Evolutionary conservation across 2,113 vertebrate species (phyloP).

Genomic region (Perccottus glenii): DNA sequence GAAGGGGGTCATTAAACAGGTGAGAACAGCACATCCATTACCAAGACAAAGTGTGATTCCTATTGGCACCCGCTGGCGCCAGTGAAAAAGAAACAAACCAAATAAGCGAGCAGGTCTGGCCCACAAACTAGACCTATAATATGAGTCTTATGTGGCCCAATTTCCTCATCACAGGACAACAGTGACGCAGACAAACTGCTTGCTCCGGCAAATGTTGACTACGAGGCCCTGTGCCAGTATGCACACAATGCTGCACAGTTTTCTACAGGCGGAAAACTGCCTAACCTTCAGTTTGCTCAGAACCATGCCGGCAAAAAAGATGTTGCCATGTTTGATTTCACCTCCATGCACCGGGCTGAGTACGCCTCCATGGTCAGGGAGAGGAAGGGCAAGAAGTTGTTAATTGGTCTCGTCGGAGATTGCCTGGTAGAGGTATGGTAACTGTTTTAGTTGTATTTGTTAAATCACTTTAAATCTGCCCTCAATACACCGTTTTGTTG

Average conservation of each 20-base stretch:
- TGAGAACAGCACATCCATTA: slow-evolving; percentile 64
- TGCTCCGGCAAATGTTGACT: slow-evolving; percentile 78
- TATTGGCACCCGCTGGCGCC: slow-evolving; percentile 12
- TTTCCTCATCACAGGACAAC: slow-evolving; percentile 75
- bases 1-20: slow-evolving; percentile 90
- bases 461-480: too few relatives aligned
- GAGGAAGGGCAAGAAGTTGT: slow-evolving; percentile 75
- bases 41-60: slow-evolving; percentile 20
- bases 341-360: slow-evolving; percentile 88
- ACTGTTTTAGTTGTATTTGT: not conserved
- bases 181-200: slow-evolving; percentile 80
- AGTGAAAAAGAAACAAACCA: slow-evolving; percentile 12
- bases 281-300: slow-evolving; percentile 80
- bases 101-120: not conserved
- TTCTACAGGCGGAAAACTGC: slow-evolving; percentile 82
- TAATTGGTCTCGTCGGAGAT: slow-evolving; percentile 89
- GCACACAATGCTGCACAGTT: slow-evolving; percentile 85
- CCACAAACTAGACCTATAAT: not conserved
- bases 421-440: slow-evolving; percentile 91
- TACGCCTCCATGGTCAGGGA: slow-evolving; percentile 85
- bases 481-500: too few relatives aligned
- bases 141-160: not conserved
- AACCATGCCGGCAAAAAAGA: slow-evolving; percentile 75
- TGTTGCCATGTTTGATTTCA: slow-evolving; percentile 90
- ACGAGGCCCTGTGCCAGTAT: slow-evolving; percentile 78